Conservation (phyloP, 2,888 invertebrate genomes). For the Hermaeophaga mercurialis region DNA sequence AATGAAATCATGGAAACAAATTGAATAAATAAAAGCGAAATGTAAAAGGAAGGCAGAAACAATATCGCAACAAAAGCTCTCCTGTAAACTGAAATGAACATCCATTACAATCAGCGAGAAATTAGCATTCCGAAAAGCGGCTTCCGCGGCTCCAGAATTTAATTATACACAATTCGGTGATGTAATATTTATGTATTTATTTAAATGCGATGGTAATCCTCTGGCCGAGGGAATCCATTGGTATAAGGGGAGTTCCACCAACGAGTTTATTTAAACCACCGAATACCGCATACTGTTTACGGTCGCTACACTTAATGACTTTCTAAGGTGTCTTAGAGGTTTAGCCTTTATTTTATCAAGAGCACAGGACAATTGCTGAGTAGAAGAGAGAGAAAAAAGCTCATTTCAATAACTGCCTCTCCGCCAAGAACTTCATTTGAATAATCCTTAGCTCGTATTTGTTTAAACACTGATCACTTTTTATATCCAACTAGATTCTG, state of each 20-base stretch:
- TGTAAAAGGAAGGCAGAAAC: slow-evolving; percentile 45
- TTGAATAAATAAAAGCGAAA: slow-evolving; percentile 45
- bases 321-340: slow-evolving; percentile 53
- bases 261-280: slow-evolving; percentile 44
- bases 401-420: slow-evolving; percentile 33
- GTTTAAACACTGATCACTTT: slow-evolving; percentile 21
- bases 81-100: slow-evolving; percentile 53
- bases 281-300: slow-evolving; percentile 49
- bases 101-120: slow-evolving; percentile 57
- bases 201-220: slow-evolving; percentile 60
- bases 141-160: slow-evolving; percentile 56
- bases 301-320: slow-evolving; percentile 54
- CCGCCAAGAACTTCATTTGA: slow-evolving; percentile 20
- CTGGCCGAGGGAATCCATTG: slow-evolving; percentile 52
- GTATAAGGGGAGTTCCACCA: slow-evolving; percentile 44
- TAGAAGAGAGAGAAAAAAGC: slow-evolving; percentile 29
- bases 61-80: slow-evolving; percentile 49
- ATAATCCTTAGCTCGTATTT: slow-evolving; percentile 20
- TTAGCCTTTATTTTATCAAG: slow-evolving; percentile 48
- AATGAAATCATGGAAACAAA: slow-evolving; percentile 36
- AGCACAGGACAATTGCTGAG: slow-evolving; percentile 27
- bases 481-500: slow-evolving; percentile 26
- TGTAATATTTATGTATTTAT: slow-evolving; percentile 61
- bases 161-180: slow-evolving; percentile 59
- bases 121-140: slow-evolving; percentile 56